Evolutionary conservation across 1,140 invertebrate genomes (phyloP).

Genomic region (Steinernema feltiae): DNA sequence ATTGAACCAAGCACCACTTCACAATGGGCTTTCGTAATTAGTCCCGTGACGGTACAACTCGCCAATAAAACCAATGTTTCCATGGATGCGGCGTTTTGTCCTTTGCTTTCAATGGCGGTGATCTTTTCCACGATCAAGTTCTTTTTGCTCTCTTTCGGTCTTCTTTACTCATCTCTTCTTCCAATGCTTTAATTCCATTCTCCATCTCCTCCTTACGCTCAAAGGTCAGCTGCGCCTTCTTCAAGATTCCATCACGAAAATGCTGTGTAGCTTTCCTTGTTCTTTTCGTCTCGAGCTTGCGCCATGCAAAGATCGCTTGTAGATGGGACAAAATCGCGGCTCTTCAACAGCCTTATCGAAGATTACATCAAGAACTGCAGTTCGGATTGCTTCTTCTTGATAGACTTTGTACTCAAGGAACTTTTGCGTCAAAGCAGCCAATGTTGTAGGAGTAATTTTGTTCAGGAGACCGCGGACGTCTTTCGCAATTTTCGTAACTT

Average conservation of each 20-base stretch:
- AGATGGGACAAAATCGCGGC: conserved; percentile 51
- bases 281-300: conserved; percentile 22
- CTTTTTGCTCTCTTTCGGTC: conserved; percentile 34
- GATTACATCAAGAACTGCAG: conserved; percentile 42
- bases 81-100: conserved; percentile 37
- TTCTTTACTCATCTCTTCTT: conserved; percentile 27
- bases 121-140: conserved; percentile 25
- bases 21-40: too few species aligned
- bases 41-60: too few species aligned
- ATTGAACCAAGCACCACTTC: too few species aligned
- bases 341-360: conserved; percentile 55
- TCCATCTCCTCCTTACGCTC: background rate
- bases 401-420: conserved; percentile 42
- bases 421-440: conserved; percentile 37
- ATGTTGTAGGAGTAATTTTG: conserved; percentile 52
- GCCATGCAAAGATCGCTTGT: conserved; percentile 50
- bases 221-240: background rate
- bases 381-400: conserved; percentile 22
- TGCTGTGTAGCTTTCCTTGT: background rate
- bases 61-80: too few species aligned
- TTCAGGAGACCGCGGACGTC: conserved; percentile 45
- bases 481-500: conserved; percentile 34
- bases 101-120: conserved; percentile 27
- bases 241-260: conserved; percentile 7
- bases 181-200: conserved; percentile 19